Evolutionary conservation across 2,113 vertebrate species (phyloP).

Genomic region (Mohoua ochrocephala): DNA sequence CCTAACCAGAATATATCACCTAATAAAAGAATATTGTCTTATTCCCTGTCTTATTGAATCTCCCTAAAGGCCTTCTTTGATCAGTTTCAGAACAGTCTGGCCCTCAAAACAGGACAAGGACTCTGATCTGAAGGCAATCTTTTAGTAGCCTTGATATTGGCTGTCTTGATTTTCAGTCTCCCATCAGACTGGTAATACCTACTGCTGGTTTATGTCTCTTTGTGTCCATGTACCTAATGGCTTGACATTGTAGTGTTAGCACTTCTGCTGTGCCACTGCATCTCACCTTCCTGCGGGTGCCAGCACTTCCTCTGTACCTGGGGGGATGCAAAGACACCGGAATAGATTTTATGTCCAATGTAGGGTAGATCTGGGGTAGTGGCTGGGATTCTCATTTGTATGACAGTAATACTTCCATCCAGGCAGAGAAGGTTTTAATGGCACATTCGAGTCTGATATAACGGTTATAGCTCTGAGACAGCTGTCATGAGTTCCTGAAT

Average conservation of each 20-base stretch:
- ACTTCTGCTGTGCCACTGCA: not conserved
- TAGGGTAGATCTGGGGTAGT: not conserved
- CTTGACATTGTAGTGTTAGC: not conserved
- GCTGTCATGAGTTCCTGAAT: not conserved
- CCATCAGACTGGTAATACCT: not conserved
- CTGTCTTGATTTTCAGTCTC: not conserved
- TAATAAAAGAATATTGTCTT: not conserved
- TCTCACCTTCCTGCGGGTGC: not conserved
- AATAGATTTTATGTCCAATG: not conserved
- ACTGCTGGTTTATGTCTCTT: not conserved
- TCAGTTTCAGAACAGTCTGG: not conserved
- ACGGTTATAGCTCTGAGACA: not conserved
- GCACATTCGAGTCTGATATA: not conserved
- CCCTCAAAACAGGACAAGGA: not conserved
- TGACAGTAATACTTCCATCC: not conserved
- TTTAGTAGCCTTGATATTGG: not conserved
- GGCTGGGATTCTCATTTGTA: not conserved
- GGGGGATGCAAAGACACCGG: not conserved
- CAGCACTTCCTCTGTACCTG: not conserved
- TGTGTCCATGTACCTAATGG: not conserved
- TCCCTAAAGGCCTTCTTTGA: not conserved
- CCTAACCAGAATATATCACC: not conserved
- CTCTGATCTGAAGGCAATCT: not conserved
- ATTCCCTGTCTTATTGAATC: not conserved
- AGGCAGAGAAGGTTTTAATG: not conserved